Conservation (phyloP, 2,113 vertebrate species). For the Uropsilus gracilis region DNA sequence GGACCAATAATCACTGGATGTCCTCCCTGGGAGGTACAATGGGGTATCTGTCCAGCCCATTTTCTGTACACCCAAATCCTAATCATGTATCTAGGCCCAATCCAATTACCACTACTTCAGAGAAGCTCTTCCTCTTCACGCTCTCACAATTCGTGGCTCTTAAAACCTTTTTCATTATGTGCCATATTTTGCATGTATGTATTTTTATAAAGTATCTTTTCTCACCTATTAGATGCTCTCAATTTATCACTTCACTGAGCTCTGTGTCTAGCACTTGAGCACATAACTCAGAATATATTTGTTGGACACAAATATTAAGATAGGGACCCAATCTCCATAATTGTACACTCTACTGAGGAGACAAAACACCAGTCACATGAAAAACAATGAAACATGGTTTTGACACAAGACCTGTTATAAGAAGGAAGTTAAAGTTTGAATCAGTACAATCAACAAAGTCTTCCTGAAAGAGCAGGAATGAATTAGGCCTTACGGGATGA, state of each 20-base stretch:
- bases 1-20: not conserved
- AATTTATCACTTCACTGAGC: not conserved
- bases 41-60: not conserved
- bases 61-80: not conserved
- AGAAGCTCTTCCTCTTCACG: not conserved
- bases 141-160: not conserved
- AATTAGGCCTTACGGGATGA: not conserved
- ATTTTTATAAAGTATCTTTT: not conserved
- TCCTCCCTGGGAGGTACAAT: not conserved
- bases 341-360: not conserved
- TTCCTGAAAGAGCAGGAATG: not conserved
- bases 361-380: not conserved
- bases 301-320: not conserved
- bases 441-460: not conserved
- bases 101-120: not conserved
- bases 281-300: not conserved
- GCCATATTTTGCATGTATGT: not conserved
- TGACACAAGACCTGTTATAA: not conserved
- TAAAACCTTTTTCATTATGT: not conserved
- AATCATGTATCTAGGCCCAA: not conserved
- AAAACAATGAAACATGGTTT: not conserved
- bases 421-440: not conserved
- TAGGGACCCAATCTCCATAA: not conserved
- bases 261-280: not conserved
- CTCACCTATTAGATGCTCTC: not conserved